phyloP scores from a whole-genome alignment of 2,113 vertebrate genomes.

The Morone chrysops region DNA sequence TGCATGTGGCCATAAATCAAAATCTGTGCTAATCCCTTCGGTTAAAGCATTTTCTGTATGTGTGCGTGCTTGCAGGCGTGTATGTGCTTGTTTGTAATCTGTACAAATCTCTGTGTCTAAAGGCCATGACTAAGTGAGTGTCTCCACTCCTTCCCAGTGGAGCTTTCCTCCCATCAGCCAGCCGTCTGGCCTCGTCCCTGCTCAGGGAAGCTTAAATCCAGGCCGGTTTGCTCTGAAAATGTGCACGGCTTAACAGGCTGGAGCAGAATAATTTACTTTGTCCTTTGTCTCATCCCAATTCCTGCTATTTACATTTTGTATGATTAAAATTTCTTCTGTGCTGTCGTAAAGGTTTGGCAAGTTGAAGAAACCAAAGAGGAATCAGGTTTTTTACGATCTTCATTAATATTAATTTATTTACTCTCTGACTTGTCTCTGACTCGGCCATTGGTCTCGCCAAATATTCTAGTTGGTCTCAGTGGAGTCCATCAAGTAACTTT shows the following conservation, averaged over 20 bases:
- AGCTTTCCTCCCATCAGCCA: slow-evolving; percentile 36
- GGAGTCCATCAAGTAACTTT: no score
- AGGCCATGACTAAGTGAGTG: slow-evolving; percentile 57
- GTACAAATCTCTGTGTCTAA: slow-evolving; percentile 61
- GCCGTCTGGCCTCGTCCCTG: slow-evolving; percentile 44
- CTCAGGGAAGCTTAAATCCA: slow-evolving; percentile 36
- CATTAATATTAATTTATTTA: no score
- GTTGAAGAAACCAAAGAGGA: background rate
- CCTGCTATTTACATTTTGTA: background rate
- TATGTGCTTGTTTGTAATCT: slow-evolving; percentile 59
- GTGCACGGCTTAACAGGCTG: background rate
- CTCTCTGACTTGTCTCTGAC: no score
- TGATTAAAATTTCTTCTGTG: background rate
- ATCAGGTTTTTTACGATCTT: background rate
- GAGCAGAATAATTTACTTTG: background rate
- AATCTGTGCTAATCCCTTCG: slow-evolving; percentile 46
- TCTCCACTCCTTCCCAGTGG: slow-evolving; percentile 52
- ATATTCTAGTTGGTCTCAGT: no score
- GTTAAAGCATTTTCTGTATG: background rate
- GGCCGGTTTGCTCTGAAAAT: slow-evolving; percentile 17
- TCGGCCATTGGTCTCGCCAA: no score
- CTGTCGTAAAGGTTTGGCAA: background rate
- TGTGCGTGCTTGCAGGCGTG: slow-evolving; percentile 25
- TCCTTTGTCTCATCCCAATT: background rate
- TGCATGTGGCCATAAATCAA: slow-evolving; percentile 33